These are phyloP conservation scores for Drosophila persimilis DNA, from an alignment of 1,140 invertebrate genomes.

Conservation along the genomic window DNA sequence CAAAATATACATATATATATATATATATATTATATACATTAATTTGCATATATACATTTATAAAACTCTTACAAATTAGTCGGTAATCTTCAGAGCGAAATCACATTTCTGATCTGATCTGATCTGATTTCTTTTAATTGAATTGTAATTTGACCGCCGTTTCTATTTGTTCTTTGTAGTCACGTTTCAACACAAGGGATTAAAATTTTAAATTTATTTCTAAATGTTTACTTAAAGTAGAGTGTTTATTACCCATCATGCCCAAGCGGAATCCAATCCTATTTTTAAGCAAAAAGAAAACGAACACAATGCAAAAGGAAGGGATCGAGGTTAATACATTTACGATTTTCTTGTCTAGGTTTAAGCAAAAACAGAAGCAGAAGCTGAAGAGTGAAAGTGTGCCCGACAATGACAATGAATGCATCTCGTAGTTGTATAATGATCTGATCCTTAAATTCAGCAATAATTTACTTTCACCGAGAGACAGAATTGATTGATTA, in stretches of 20 bases:
- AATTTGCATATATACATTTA: slow-evolving; percentile 30
- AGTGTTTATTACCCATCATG: slow-evolving; percentile 18
- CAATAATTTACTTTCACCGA: slow-evolving; percentile 48
- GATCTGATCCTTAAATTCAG: slow-evolving; percentile 41
- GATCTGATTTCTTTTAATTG: slow-evolving; percentile 9
- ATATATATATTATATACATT: slow-evolving; percentile 21
- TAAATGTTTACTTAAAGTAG: slow-evolving; percentile 41
- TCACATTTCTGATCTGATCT: slow-evolving; percentile 1
- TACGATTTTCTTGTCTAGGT: slow-evolving; percentile 55
- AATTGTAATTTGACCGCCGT: slow-evolving; percentile 15
- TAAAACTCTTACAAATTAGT: slow-evolving; percentile 69
- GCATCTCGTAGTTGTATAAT: slow-evolving; percentile 64
- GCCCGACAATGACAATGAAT: slow-evolving; percentile 55
- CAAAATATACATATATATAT: slow-evolving; percentile 30
- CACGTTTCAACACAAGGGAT: slow-evolving; percentile 77
- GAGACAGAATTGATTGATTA: slow-evolving; percentile 21
- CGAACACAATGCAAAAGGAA: slow-evolving; percentile 42
- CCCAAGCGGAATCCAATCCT: slow-evolving; percentile 24
- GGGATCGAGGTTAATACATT: slow-evolving; percentile 31
- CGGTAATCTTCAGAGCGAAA: slow-evolving; percentile 27
- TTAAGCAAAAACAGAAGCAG: slow-evolving; percentile 41
- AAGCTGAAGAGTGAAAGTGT: slow-evolving; percentile 14
- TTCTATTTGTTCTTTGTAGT: slow-evolving; percentile 38
- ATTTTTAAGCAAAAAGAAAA: slow-evolving; percentile 38
- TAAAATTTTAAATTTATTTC: slow-evolving; percentile 60